phyloP scores from a whole-genome alignment of 2,888 invertebrate species.

The Galerucella calmariensis region DNA sequence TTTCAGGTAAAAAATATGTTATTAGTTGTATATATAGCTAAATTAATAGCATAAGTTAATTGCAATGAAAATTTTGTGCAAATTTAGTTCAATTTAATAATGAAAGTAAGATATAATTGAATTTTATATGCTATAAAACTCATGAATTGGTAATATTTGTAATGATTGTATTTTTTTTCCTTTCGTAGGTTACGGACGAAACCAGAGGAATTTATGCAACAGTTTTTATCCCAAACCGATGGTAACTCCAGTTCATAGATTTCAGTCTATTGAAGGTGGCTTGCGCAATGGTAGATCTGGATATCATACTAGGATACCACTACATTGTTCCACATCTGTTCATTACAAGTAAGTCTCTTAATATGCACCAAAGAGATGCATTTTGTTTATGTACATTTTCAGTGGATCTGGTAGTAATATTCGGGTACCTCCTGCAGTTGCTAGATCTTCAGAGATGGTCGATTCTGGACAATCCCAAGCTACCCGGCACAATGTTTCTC shows the following conservation, averaged over 20 bases:
- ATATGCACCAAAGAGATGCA: background rate
- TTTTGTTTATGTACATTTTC: constrained; percentile 21
- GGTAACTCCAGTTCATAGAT: constrained; percentile 78
- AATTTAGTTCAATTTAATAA: too few species aligned
- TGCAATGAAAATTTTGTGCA: too few species aligned
- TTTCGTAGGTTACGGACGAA: constrained; percentile 53
- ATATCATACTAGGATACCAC: constrained; percentile 48
- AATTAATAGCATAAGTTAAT: too few species aligned
- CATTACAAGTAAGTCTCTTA: constrained; percentile 50
- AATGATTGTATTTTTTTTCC: background rate
- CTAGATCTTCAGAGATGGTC: constrained; percentile 47
- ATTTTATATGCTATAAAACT: background rate
- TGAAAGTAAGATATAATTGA: background rate
- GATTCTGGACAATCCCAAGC: constrained; percentile 43
- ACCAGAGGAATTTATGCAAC: constrained; percentile 53
- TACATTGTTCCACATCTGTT: constrained; percentile 41
- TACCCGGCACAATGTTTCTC: constrained; percentile 47
- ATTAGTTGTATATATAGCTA: too few species aligned
- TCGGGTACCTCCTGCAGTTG: constrained; percentile 41
- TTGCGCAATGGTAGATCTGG: constrained; percentile 61
- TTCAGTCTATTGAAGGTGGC: constrained; percentile 71
- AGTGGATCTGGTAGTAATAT: constrained; percentile 51
- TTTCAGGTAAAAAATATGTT: constrained; percentile 65
- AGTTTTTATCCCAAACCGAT: constrained; percentile 64
- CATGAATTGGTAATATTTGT: background rate